Percentiles rank a stretch among this genome's conserved stretches.
Conservation (phyloP, 92 coral and sea anemone genomes). For the Porites rus region DNA sequence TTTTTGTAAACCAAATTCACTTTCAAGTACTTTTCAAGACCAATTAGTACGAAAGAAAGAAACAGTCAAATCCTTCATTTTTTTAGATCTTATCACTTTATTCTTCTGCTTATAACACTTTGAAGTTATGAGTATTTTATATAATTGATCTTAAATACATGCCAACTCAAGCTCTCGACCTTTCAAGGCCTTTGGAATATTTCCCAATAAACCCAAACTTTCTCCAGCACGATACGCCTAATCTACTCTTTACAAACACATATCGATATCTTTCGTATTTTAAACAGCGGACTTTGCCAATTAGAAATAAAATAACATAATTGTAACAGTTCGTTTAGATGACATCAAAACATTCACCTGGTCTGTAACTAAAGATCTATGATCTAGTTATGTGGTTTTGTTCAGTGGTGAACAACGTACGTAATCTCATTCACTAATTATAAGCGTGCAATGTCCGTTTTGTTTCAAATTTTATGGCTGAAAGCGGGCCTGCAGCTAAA, state of each 20-base stretch:
- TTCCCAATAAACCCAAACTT: background rate
- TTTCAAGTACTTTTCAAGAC: slow-evolving; percentile 5
- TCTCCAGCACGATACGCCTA: background rate
- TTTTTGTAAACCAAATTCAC: background rate
- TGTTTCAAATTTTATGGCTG: slow-evolving; percentile 20
- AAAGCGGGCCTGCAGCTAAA: slow-evolving; percentile 16
- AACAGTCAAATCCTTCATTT: background rate
- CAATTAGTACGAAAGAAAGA: background rate
- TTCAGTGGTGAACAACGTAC: background rate
- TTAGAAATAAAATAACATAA: slow-evolving; percentile 33
- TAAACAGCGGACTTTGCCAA: slow-evolving; percentile 15
- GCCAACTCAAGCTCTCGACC: slow-evolving; percentile 7
- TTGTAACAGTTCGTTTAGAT: slow-evolving; percentile 16
- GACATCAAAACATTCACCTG: slow-evolving; percentile 11
- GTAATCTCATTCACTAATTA: slow-evolving; percentile 4
- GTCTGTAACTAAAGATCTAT: slow-evolving; percentile 24
- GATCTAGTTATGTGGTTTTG: slow-evolving; percentile 14
- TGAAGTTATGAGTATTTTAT: slow-evolving; percentile 5
- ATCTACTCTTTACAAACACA: slow-evolving; percentile 3
- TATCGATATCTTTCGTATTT: slow-evolving; percentile 20
- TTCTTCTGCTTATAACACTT: slow-evolving; percentile 3
- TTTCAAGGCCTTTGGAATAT: background rate
- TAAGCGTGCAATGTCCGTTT: background rate
- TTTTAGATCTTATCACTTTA: slow-evolving; percentile 16
- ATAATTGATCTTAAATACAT: background rate